These are phyloP conservation scores for Acronicta alni DNA, from an alignment of 2,888 invertebrate species.

Conservation along the genomic window DNA sequence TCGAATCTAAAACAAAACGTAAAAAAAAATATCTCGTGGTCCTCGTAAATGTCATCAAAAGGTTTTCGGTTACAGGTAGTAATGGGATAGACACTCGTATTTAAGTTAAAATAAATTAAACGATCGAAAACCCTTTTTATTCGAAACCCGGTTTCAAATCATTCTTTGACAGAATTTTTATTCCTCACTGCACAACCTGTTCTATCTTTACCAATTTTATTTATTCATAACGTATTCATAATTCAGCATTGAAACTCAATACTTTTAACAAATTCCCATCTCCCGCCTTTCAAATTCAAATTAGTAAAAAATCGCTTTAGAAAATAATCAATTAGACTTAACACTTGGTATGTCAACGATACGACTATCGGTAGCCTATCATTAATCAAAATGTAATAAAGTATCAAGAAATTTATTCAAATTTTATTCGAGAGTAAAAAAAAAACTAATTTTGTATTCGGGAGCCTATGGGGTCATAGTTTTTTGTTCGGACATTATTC, in stretches of 20 bases:
- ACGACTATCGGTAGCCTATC: slow-evolving; percentile 31
- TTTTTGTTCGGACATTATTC: slow-evolving; percentile 60
- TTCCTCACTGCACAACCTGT: slow-evolving; percentile 19
- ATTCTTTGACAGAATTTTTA: slow-evolving; percentile 13
- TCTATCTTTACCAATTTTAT: background rate
- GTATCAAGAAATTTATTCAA: slow-evolving; percentile 65
- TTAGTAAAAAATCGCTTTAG: slow-evolving; percentile 57
- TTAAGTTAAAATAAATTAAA: background rate
- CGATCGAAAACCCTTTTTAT: background rate
- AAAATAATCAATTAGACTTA: slow-evolving; percentile 77
- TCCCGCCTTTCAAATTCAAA: slow-evolving; percentile 51
- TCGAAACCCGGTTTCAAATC: background rate
- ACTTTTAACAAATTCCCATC: slow-evolving; percentile 35
- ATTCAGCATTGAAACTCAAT: slow-evolving; percentile 43
- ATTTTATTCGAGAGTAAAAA: slow-evolving; percentile 59
- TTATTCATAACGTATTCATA: slow-evolving; percentile 19
- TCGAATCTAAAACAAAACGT: too few species aligned
- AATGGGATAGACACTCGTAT: background rate
- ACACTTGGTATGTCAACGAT: slow-evolving; percentile 73
- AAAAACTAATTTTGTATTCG: slow-evolving; percentile 67
- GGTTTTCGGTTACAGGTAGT: slow-evolving; percentile 4
- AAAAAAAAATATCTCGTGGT: too few species aligned
- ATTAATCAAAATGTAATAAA: slow-evolving; percentile 54
- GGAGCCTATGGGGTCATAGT: slow-evolving; percentile 56
- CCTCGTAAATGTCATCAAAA: background rate